These are phyloP conservation scores for Serranus cabrilla DNA, from an alignment of 2,797 vertebrate species.

Conservation along the genomic window DNA sequence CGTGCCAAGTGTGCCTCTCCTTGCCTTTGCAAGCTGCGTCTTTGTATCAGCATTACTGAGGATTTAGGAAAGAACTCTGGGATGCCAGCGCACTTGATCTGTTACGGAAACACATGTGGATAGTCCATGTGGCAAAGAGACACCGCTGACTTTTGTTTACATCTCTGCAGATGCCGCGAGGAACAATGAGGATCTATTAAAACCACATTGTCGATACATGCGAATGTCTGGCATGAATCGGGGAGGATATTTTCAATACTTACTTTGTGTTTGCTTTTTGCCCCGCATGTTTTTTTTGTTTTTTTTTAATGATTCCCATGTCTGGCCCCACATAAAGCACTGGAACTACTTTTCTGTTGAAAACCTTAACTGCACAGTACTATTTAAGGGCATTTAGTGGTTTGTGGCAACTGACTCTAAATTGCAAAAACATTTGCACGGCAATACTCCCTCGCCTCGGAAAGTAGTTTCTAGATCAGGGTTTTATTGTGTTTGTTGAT, in stretches of 20 bases:
- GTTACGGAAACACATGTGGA: conserved; percentile 72
- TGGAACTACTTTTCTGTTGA: conserved; percentile 77
- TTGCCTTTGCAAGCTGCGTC: conserved; percentile 48
- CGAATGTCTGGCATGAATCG: conserved; percentile 68
- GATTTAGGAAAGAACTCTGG: conserved; percentile 58
- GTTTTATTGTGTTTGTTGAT: conserved; percentile 86
- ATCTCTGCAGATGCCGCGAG: conserved; percentile 71
- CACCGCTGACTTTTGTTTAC: conserved; percentile 76
- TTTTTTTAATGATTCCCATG: conserved; percentile 65
- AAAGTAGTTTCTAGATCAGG: conserved; percentile 84
- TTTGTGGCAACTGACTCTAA: conserved; percentile 84
- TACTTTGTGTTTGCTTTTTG: conserved; percentile 66
- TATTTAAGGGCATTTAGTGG: conserved; percentile 86
- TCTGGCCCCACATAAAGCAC: conserved; percentile 76
- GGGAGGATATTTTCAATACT: conserved; percentile 78
- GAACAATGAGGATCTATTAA: conserved; percentile 72
- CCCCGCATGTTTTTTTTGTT: conserved; percentile 40
- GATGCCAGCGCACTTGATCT: conserved; percentile 66
- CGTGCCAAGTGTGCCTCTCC: conserved; percentile 52
- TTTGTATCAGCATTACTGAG: conserved; percentile 63
- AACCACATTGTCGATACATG: conserved; percentile 79
- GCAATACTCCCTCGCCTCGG: conserved; percentile 78
- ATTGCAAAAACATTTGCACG: conserved; percentile 86
- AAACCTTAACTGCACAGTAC: conserved; percentile 83
- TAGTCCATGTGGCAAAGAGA: conserved; percentile 66